Base-by-base conservation (phyloP, 2,797 vertebrate species). In the Myotis pilosus region DNA sequence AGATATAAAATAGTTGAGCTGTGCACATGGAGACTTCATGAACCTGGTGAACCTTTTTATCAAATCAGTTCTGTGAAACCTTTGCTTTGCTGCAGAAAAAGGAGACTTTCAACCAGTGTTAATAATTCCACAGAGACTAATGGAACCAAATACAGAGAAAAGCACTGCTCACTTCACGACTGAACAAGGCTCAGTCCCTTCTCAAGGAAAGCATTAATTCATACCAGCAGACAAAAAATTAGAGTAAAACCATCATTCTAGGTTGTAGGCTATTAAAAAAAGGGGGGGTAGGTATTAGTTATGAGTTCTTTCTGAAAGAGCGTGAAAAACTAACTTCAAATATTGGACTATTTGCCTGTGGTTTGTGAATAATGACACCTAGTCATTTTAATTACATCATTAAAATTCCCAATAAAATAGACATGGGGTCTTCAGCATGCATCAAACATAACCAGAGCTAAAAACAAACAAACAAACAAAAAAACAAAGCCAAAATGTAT, bases 181-280 rank as follows among this genome's bases (percentile, higher is more conserved):
- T 36, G n/a, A 69, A 57, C 12, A 3, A 85, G 9, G 2, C 1
- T 74, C 62, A 30, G 12, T 6, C 41, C 17, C 38, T 72, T 38
- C 66, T 74, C 85, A n/a, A 94, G n/a, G 92, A 83, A 92, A 93
- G 28, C 5, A 5, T 68, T 72, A 66, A 78, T 76, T 93, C 15
- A 81, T n/a, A 82, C 28, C 44, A 76, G 62, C 28, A 28, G 30
- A 47, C 16, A 23, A 76, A 71, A 76, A 4, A 87, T 51, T 20
- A 51, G 4, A 55, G 13, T 66, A 55, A 95, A 93, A 51, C 22
- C 13, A 28, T 33, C 38, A 51, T 36, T 78, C n/a, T 51, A 62
- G 2, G 8, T 53, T 28, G 6, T 36, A 64, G 20, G 4, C 30
- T 76, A 87, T 23, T 80, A 13, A 75, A 64, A 74, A 64, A 30